Conservation (phyloP, 2,888 invertebrate species). For the Criorhina ranunculi region DNA sequence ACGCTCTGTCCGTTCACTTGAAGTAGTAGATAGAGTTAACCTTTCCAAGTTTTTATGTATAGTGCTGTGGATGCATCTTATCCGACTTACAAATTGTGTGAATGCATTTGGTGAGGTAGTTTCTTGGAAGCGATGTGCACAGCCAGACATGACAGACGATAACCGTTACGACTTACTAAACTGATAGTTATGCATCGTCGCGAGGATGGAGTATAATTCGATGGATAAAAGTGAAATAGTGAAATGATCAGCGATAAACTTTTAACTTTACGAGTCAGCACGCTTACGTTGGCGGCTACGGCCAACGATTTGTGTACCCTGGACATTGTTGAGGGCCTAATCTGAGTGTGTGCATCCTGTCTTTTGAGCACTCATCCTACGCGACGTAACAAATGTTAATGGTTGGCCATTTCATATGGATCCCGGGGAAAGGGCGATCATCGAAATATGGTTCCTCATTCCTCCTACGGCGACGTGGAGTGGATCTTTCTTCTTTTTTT, state of each 20-base stretch:
- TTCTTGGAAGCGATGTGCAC: slow-evolving; percentile 50
- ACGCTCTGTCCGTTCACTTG: slow-evolving; percentile 40
- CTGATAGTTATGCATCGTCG: slow-evolving; percentile 62
- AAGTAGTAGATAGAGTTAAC: slow-evolving; percentile 26
- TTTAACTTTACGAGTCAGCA: slow-evolving; percentile 70
- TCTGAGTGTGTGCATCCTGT: slow-evolving; percentile 42
- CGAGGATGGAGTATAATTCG: slow-evolving; percentile 54
- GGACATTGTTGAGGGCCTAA: slow-evolving; percentile 43
- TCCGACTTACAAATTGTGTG: slow-evolving; percentile 47
- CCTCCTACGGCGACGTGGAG: slow-evolving; percentile 44
- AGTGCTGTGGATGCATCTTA: slow-evolving; percentile 18
- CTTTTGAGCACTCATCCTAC: slow-evolving; percentile 56
- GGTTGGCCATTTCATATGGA: slow-evolving; percentile 46
- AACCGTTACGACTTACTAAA: slow-evolving; percentile 63
- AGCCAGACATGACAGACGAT: slow-evolving; percentile 49
- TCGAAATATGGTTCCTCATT: slow-evolving; percentile 46
- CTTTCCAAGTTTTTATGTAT: slow-evolving; percentile 37
- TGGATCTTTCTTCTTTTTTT: slow-evolving; percentile 31
- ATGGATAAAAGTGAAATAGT: slow-evolving; percentile 71
- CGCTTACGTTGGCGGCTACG: slow-evolving; percentile 48
- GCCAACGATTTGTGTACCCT: slow-evolving; percentile 39
- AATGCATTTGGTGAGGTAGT: slow-evolving; percentile 56
- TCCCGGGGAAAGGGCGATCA: slow-evolving; percentile 31
- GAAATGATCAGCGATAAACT: slow-evolving; percentile 73
- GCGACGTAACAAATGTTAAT: slow-evolving; percentile 66